These are phyloP conservation scores for Akabosia matsudoensis DNA, from an alignment of 1,140 invertebrate genomes.

Conservation along the genomic window DNA sequence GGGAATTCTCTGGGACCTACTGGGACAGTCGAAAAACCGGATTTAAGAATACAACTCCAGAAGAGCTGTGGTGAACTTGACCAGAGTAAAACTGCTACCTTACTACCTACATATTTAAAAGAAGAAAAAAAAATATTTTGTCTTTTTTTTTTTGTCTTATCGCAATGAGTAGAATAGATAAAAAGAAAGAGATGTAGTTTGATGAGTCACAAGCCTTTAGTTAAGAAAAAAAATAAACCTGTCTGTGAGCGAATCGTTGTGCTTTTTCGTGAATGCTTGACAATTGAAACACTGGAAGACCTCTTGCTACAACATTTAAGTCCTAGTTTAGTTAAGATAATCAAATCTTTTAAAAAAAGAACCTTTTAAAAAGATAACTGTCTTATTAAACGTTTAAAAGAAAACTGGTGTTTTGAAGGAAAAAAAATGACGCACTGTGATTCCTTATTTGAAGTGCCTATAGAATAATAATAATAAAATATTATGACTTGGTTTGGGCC, in stretches of 20 bases:
- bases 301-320: conserved; percentile 9
- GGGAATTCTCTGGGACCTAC: conserved; percentile 63
- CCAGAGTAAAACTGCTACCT: not conserved
- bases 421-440: conserved; percentile 40
- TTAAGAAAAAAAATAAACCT: too few species aligned
- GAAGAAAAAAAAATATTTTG: too few species aligned
- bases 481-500: conserved; percentile 32
- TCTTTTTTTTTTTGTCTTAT: conserved; percentile 26
- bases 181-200: too few species aligned
- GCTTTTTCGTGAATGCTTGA: not conserved
- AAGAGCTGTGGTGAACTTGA: conserved; percentile 57
- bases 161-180: not conserved
- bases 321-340: too few species aligned
- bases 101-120: not conserved
- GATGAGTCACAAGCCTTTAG: too few species aligned
- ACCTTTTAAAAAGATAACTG: conserved; percentile 19
- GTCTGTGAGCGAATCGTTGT: not conserved
- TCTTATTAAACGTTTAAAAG: too few species aligned
- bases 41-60: conserved; percentile 58
- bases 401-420: too few species aligned
- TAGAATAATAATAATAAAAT: conserved; percentile 34
- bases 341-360: too few species aligned
- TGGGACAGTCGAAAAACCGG: conserved; percentile 60
- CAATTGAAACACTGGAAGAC: conserved; percentile 6
- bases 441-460: conserved; percentile 42